Conservation (phyloP, 1,140 invertebrate genomes). For the Bombus sylvicola region DNA sequence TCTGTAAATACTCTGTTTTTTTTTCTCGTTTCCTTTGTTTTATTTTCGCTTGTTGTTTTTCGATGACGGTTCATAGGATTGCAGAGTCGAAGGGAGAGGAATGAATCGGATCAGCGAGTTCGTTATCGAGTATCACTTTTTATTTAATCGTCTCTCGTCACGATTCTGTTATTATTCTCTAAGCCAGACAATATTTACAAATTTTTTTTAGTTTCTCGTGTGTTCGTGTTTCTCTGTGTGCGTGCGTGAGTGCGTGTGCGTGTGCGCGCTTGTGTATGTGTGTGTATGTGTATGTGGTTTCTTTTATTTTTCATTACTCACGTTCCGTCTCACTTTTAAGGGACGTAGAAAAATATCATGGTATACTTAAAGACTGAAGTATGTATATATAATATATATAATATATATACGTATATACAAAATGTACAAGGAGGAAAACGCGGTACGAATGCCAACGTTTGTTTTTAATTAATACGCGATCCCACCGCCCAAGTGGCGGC, state of each 20-base stretch:
- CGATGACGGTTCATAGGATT: neutral
- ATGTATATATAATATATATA: constrained; percentile 47
- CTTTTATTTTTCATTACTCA: constrained; percentile 9
- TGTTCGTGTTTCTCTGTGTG: neutral
- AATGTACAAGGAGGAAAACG: constrained; percentile 56
- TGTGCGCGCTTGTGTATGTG: no score
- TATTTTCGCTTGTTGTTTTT: neutral
- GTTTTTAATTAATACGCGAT: constrained; percentile 48
- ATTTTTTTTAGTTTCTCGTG: neutral
- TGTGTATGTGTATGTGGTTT: no score
- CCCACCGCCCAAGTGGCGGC: neutral
- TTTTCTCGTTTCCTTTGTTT: neutral
- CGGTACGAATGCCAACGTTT: constrained; percentile 24
- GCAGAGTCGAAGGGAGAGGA: neutral
- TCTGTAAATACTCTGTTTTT: neutral
- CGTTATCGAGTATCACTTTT: constrained; percentile 56
- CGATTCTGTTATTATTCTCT: constrained; percentile 37
- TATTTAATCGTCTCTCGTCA: constrained; percentile 52
- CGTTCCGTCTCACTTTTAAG: constrained; percentile 50
- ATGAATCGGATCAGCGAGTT: constrained; percentile 11
- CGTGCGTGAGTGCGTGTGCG: neutral
- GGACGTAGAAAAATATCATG: constrained; percentile 83
- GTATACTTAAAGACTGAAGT: constrained; percentile 69
- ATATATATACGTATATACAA: constrained; percentile 60
- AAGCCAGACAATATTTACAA: constrained; percentile 63